Base-by-base conservation (phyloP, 2,797 vertebrate species). In the Molossus alvarezi region DNA sequence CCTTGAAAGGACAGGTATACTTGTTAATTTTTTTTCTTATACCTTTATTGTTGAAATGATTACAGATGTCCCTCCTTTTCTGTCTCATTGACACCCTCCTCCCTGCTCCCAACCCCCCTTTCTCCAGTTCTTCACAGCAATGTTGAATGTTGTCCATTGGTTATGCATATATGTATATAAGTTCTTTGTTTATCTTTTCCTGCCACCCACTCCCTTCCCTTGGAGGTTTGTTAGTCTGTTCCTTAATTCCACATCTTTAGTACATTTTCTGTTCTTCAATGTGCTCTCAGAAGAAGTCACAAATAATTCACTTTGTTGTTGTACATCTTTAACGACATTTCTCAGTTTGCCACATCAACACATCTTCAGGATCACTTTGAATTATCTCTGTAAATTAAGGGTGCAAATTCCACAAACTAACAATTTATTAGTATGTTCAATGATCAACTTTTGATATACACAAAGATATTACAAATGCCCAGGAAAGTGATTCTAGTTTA, bases 331-430 rank as follows among this genome's bases (percentile, higher is more conserved):
- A 79, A 82, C 62, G 13, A 41, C 9, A 53, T 64, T 79, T 90
- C 21, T 23, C 83, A 55, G 0, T 87, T 80, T 83, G 25, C 14
- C 18, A 75, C 15, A 71, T 81, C 84, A 95, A 64, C 12, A 69
- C 15, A 67, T 85, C 45, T 81, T 37, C 60, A 95, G 51, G 21
- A 90, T 80, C n/a, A 64, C n/a, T 92, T n/a, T 64, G 33, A 17
- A 48, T 57, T 73, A 65, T 82, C 79, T 76, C 1, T 15, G 65
- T 83, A 90, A 27, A 58, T 7, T n/a, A 86, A 71, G 20, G 23
- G 72, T 48, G 18, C 20, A 75, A 57, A 55, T 92, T 91, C 4
- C 13, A 88, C 20, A 90, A 82, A 88, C 7, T 53, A 37, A 2
- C 37, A 65, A 3, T 92, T 85, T 88, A 75, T 51, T 67, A 58